These are phyloP conservation scores for Pseudococcus longispinus DNA, from an alignment of 2,888 invertebrate genomes.

Conservation along the genomic window DNA sequence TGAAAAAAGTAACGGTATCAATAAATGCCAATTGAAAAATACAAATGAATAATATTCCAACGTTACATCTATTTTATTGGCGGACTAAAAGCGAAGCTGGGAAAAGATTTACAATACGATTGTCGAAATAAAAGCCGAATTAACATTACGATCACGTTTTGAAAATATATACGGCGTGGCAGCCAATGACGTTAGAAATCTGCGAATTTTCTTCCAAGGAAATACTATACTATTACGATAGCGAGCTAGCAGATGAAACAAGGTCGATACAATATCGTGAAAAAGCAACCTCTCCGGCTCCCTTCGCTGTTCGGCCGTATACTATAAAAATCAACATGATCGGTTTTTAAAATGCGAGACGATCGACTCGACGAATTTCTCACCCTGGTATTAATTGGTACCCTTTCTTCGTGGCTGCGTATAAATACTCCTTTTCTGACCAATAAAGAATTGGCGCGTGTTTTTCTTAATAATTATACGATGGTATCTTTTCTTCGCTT, in stretches of 20 bases:
- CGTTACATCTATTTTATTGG: neutral
- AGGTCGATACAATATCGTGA: conserved; percentile 1
- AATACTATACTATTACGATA: neutral
- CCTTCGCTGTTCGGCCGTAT: too few relatives aligned
- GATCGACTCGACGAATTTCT: neutral
- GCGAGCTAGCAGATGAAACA: neutral
- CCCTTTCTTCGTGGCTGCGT: neutral
- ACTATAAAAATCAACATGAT: neutral
- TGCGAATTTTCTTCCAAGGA: conserved; percentile 6
- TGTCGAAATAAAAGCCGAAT: neutral
- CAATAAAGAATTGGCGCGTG: neutral
- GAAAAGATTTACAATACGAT: neutral
- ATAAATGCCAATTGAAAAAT: conserved; percentile 19
- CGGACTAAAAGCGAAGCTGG: neutral
- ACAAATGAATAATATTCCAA: neutral
- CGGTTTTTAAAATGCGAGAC: conserved; percentile 24
- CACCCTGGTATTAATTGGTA: neutral
- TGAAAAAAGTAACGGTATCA: neutral
- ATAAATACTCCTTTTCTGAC: neutral
- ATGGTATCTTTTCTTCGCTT: neutral
- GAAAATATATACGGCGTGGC: conserved; percentile 1
- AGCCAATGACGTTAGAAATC: conserved; percentile 15
- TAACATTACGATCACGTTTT: conserved; percentile 14
- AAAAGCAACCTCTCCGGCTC: neutral
- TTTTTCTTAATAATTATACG: conserved; percentile 4